Evolutionary conservation across 1,140 invertebrate species (phyloP).

Genomic region (Chironomus striatipennis): DNA sequence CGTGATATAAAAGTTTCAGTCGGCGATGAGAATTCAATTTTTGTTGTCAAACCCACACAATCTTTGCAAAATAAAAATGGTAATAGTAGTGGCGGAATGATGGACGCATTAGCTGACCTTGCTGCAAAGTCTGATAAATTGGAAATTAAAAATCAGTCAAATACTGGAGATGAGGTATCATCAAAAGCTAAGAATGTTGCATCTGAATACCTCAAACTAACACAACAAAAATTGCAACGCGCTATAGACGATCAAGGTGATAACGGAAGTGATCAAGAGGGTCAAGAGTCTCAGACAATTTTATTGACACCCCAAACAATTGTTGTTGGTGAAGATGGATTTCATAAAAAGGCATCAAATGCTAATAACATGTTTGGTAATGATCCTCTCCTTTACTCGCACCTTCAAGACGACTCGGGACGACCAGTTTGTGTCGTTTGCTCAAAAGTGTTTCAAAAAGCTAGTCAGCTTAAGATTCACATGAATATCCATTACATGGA

Average conservation of each 20-base stretch:
- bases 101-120: slow-evolving; percentile 41
- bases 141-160: slow-evolving; percentile 27
- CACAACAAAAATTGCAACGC: slow-evolving; percentile 39
- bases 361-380: slow-evolving; percentile 32
- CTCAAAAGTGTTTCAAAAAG: slow-evolving; percentile 82
- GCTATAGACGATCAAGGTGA: slow-evolving; percentile 27
- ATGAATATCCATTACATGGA: slow-evolving; percentile 96
- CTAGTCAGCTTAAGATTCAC: slow-evolving; percentile 81
- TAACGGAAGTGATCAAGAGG: slow-evolving; percentile 28
- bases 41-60: neutral
- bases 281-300: slow-evolving; percentile 26
- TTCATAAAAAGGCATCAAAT: slow-evolving; percentile 32
- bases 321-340: slow-evolving; percentile 37
- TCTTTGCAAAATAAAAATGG: slow-evolving; percentile 25
- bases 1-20: neutral
- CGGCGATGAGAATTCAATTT: neutral
- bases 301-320: slow-evolving; percentile 32
- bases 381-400: neutral
- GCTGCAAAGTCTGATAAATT: slow-evolving; percentile 40
- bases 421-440: slow-evolving; percentile 80
- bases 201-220: slow-evolving; percentile 51
- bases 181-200: slow-evolving; percentile 51
- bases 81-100: slow-evolving; percentile 35
- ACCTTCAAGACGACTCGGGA: slow-evolving; percentile 55
- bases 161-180: slow-evolving; percentile 26